Evolutionary conservation across 2,888 invertebrate genomes (phyloP).

Genomic region (Serrognathus titanus): DNA sequence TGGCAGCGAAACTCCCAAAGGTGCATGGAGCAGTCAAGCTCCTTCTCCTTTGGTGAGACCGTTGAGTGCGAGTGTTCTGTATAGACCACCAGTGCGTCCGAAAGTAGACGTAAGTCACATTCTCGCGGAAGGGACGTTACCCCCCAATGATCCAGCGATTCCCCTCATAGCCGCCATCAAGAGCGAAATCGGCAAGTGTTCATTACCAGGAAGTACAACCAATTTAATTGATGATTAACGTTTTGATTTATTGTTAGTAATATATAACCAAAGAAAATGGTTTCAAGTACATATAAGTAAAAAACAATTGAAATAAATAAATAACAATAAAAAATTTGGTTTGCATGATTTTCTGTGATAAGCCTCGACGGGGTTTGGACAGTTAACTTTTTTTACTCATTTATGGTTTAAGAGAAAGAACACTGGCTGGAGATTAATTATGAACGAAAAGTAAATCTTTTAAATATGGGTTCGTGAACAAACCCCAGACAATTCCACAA

Average conservation of each 20-base stretch:
- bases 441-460: too few relatives aligned
- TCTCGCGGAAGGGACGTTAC: slow-evolving; percentile 57
- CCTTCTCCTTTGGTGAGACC: slow-evolving; percentile 56
- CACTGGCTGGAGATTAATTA: too few relatives aligned
- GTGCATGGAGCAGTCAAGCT: slow-evolving; percentile 54
- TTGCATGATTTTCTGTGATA: too few relatives aligned
- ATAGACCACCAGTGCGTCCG: slow-evolving; percentile 52
- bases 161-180: slow-evolving; percentile 83
- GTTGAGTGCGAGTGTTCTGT: slow-evolving; percentile 63
- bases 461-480: too few relatives aligned
- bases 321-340: too few relatives aligned
- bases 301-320: too few relatives aligned
- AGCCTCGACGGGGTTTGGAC: too few relatives aligned
- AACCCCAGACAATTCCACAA: too few relatives aligned
- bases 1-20: slow-evolving; percentile 35
- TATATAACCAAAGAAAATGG: too few relatives aligned
- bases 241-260: not conserved
- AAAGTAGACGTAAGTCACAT: slow-evolving; percentile 54
- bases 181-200: slow-evolving; percentile 57
- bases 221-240: slow-evolving; percentile 29
- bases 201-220: slow-evolving; percentile 46
- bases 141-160: slow-evolving; percentile 69
- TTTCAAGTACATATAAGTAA: too few relatives aligned
- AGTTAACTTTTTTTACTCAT: too few relatives aligned
- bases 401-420: too few relatives aligned